Percentiles rank a stretch among this genome's conserved stretches.
Conservation (phyloP, 2,113 vertebrate genomes). For the Leptocoma aspasia region DNA sequence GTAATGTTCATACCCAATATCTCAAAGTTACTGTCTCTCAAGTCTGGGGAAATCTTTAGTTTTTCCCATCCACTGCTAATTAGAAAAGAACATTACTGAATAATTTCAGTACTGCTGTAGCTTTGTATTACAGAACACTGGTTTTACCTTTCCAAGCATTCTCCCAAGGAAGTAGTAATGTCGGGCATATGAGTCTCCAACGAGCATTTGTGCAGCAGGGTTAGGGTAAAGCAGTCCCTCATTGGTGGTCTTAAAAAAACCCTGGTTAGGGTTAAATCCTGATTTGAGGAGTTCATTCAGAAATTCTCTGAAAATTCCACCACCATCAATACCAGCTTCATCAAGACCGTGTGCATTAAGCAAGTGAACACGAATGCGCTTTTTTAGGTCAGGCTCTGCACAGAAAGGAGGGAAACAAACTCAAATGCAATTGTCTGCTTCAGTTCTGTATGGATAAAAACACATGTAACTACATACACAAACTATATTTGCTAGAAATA, state of each 20-base stretch:
- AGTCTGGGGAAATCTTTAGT: neutral
- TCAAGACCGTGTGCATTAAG: constrained; percentile 95
- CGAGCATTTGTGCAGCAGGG: constrained; percentile 91
- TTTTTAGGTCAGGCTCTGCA: constrained; percentile 93
- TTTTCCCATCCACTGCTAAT: neutral
- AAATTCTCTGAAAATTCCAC: constrained; percentile 97
- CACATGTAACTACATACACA: neutral
- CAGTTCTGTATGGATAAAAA: neutral
- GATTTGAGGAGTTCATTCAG: constrained; percentile 96
- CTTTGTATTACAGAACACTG: neutral
- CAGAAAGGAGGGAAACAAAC: neutral
- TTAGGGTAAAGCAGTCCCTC: constrained; percentile 94
- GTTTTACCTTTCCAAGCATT: constrained; percentile 94
- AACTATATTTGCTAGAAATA: neutral
- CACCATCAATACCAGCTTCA: constrained; percentile 96
- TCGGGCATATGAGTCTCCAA: constrained; percentile 90
- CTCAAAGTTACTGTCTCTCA: neutral
- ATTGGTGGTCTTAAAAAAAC: constrained; percentile 96
- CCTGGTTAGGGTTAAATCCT: constrained; percentile 97
- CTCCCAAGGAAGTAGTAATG: constrained; percentile 98
- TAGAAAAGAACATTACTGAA: neutral
- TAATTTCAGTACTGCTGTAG: neutral
- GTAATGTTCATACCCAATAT: neutral
- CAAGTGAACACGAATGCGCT: constrained; percentile 92
- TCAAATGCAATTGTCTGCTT: neutral